Conservation (phyloP, 2,888 invertebrate genomes). For the Panorpa germanica region DNA sequence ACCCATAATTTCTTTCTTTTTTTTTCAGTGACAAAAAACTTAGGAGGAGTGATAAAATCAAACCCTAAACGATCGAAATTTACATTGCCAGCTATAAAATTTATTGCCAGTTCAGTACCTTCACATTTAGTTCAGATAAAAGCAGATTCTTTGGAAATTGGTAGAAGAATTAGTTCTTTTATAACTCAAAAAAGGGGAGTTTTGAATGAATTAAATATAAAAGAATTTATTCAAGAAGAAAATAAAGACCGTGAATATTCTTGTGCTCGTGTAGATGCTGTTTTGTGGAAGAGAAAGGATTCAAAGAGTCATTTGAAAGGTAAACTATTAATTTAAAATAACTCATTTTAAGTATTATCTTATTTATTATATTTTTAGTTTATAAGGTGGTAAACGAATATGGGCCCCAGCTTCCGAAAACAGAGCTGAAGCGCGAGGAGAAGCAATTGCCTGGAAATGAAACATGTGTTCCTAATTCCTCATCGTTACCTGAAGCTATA, state of each 20-base stretch:
- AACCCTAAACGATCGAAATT: slow-evolving; percentile 14
- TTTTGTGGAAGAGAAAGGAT: slow-evolving; percentile 47
- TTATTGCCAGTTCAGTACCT: slow-evolving; percentile 20
- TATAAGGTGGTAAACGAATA: slow-evolving; percentile 48
- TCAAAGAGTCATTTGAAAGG: slow-evolving; percentile 68
- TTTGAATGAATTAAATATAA: slow-evolving; percentile 49
- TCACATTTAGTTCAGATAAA: slow-evolving; percentile 45
- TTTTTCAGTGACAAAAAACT: no score
- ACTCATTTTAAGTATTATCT: background rate
- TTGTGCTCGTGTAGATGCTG: slow-evolving; percentile 62
- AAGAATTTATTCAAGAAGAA: slow-evolving; percentile 44
- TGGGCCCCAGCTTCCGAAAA: slow-evolving; percentile 42
- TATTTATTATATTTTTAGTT: slow-evolving; percentile 27
- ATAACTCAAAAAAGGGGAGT: slow-evolving; percentile 58
- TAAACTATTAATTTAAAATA: slow-evolving; percentile 18
- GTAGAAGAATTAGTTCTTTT: slow-evolving; percentile 51
- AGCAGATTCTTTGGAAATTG: slow-evolving; percentile 42
- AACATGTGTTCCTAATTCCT: slow-evolving; percentile 8
- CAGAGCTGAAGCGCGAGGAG: slow-evolving; percentile 23
- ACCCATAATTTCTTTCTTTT: no score
- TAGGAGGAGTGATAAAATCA: no score
- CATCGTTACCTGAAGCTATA: slow-evolving; percentile 25
- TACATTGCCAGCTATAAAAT: slow-evolving; percentile 17
- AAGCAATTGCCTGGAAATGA: slow-evolving; percentile 26
- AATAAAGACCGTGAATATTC: slow-evolving; percentile 29